Evolutionary conservation across 2,888 invertebrate genomes (phyloP).

Genomic region (Dasysyrphus albostriatus): DNA sequence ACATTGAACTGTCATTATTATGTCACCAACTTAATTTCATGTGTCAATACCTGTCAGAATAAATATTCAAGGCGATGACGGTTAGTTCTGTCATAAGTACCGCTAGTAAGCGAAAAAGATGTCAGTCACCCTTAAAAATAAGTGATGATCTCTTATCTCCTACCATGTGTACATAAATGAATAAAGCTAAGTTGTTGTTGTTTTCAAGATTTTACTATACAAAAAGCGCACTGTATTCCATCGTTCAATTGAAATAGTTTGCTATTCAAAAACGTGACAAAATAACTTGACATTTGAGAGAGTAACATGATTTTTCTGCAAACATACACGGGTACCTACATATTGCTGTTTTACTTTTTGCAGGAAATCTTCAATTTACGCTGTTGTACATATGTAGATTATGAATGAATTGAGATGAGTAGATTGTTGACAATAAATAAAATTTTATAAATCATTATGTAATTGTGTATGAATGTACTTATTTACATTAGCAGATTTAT

Average conservation of each 20-base stretch:
- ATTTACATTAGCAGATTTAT: not conserved
- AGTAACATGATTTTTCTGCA: not conserved
- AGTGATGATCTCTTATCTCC: not conserved
- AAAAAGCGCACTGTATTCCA: slow-evolving; percentile 17
- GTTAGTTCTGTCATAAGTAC: not conserved
- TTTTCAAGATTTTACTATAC: not conserved
- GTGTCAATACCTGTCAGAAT: not conserved
- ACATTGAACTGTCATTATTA: slow-evolving; percentile 27
- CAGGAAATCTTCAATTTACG: slow-evolving; percentile 69
- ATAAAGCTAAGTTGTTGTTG: not conserved
- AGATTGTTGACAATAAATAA: not conserved
- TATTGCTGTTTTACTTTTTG: slow-evolving; percentile 8
- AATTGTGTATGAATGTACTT: too few species aligned
- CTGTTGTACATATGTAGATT: not conserved
- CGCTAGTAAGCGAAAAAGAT: not conserved
- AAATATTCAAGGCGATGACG: not conserved
- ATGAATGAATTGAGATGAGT: slow-evolving; percentile 26
- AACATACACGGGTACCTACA: not conserved
- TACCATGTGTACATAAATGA: too few species aligned
- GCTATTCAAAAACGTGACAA: slow-evolving; percentile 53
- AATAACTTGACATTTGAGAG: slow-evolving; percentile 17
- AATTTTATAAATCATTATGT: not conserved
- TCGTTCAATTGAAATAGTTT: slow-evolving; percentile 52
- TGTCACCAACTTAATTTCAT: not conserved
- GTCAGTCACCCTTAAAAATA: slow-evolving; percentile 21